Evolutionary conservation across 35 echinoderm and acorn worm species (phyloP).

Genomic region (Strongylocentrotus purpuratus): DNA sequence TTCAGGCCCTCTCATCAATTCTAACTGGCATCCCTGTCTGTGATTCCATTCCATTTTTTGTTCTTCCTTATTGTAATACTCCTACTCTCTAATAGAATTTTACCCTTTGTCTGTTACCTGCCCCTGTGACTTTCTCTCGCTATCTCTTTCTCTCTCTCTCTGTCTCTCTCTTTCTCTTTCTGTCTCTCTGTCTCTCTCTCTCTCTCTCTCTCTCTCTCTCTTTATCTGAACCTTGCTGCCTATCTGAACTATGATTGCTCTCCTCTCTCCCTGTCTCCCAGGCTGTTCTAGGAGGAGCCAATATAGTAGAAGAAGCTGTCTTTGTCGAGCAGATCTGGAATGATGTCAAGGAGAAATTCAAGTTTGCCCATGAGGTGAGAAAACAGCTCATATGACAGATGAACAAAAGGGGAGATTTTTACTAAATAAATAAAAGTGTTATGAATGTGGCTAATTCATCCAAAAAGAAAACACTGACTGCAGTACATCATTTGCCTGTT

Average conservation of each 20-base stretch:
- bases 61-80: too few relatives aligned
- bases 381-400: neutral
- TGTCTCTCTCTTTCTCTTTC: neutral
- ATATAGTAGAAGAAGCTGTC: slow-evolving; percentile 16
- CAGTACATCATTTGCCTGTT: too few relatives aligned
- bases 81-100: neutral
- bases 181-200: neutral
- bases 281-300: slow-evolving; percentile 50
- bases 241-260: neutral
- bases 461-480: too few relatives aligned
- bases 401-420: too few relatives aligned
- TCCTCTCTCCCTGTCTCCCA: slow-evolving; percentile 18
- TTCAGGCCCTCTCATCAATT: too few relatives aligned
- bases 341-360: slow-evolving; percentile 75
- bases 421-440: too few relatives aligned
- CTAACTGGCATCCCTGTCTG: too few relatives aligned
- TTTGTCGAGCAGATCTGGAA: slow-evolving; percentile 60
- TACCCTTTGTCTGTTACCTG: neutral
- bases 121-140: neutral
- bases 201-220: neutral
- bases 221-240: neutral
- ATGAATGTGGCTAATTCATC: too few relatives aligned
- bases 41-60: too few relatives aligned
- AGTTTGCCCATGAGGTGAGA: slow-evolving; percentile 51
- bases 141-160: neutral